Evolutionary conservation across 2,797 vertebrate genomes (phyloP), one percentile per base, ranked within the genome.

Genomic region (Chanos chanos): DNA sequence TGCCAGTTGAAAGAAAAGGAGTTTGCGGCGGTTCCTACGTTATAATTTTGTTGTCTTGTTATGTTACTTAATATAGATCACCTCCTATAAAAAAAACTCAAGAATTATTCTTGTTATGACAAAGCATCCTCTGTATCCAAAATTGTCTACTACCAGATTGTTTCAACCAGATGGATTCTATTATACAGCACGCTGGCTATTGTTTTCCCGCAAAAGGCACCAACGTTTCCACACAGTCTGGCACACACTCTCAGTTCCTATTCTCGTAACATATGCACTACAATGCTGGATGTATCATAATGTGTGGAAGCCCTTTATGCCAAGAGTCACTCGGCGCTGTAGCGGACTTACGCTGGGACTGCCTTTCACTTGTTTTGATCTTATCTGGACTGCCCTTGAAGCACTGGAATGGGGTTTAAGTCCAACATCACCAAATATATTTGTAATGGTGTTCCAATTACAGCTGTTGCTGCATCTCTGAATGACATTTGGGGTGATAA

Each of bases 61-160:
- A 82, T 88, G 86, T 83, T 86, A 86, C 88, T 85, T 89, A 89
- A 89, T 88, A 90, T 90, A 91, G 88, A 87, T 77, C 72, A 58
- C 66, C 57, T 76, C 81, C 87, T 88, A 89, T 86, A 87, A 89
- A 90, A 87, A 86, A 87, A 79, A 90, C 83, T 85, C 85, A 84
- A 76, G 77, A 84, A 85, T 88, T 87, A 89, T 83, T 85, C 76
- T 79, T 64, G 78, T 84, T 84, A 83, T 87, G 84, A 89, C 88
- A 87, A 88, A 89, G 84, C 86, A 85, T 72, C 77, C 81, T 76
- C 77, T 31, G 21, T 40, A 80, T 79, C 76, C 72, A 72, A 68
- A 72, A 34, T 64, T 61, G 74, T 64, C 61, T 47, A 34, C 52
- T 27, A 64, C 44, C 54, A 44, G 43, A 70, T 24, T 37, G 47